These are phyloP conservation scores for Myotis brandtii DNA, from an alignment of 2,113 vertebrate genomes.

Conservation along the genomic window DNA sequence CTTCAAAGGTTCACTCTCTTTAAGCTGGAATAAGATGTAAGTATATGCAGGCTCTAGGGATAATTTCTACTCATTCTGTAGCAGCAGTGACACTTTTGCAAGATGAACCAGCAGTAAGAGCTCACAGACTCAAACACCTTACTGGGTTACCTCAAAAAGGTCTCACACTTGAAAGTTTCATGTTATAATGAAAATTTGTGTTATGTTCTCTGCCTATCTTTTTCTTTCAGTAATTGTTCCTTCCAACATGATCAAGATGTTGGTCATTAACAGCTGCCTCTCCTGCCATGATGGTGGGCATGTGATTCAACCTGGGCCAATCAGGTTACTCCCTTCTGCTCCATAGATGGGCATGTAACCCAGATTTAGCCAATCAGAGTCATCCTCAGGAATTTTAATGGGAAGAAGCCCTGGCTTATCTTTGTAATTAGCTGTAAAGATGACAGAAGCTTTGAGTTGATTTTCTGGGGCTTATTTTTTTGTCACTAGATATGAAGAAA, in stretches of 20 bases:
- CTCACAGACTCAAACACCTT: background rate
- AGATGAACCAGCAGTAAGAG: background rate
- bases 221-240: background rate
- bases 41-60: background rate
- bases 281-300: too few species aligned
- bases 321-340: background rate
- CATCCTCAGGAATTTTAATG: background rate
- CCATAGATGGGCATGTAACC: background rate
- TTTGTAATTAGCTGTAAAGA: background rate
- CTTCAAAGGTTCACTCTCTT: background rate
- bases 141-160: background rate
- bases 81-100: background rate
- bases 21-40: constrained; percentile 8
- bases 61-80: background rate
- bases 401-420: background rate
- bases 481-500: background rate
- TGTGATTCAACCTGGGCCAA: background rate
- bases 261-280: background rate
- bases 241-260: background rate
- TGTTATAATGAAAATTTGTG: background rate
- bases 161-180: background rate
- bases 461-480: background rate
- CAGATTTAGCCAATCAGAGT: background rate
- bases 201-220: background rate
- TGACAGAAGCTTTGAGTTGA: background rate